Percentiles rank a stretch among this genome's conserved stretches.
Conservation (phyloP, 1,140 invertebrate genomes). For the Onthophagus taurus region DNA sequence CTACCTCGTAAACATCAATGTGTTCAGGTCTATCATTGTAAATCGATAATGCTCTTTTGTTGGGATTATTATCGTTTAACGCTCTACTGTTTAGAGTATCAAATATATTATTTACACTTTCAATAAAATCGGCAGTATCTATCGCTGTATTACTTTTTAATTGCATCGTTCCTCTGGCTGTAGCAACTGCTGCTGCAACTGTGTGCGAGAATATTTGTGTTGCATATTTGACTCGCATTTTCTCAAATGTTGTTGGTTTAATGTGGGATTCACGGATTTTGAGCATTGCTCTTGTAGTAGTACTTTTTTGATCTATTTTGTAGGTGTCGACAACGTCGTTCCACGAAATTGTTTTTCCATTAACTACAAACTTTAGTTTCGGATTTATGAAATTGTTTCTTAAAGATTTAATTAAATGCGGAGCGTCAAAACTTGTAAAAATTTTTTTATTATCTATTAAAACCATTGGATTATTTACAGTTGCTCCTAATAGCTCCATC, state of each 20-base stretch:
- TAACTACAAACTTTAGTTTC: slow-evolving; percentile 6
- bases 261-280: slow-evolving; percentile 28
- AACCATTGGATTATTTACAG: too few species aligned
- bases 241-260: slow-evolving; percentile 27
- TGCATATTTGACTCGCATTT: slow-evolving; percentile 30
- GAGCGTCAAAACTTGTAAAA: slow-evolving; percentile 24
- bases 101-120: too few species aligned
- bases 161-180: too few species aligned
- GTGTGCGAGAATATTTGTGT: slow-evolving; percentile 26
- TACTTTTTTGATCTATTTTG: slow-evolving; percentile 13
- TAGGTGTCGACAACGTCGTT: slow-evolving; percentile 5
- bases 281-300: slow-evolving; percentile 13
- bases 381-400: slow-evolving; percentile 22
- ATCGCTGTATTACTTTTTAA: too few species aligned
- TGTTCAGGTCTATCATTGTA: too few species aligned
- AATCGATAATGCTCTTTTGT: too few species aligned
- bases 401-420: slow-evolving; percentile 21
- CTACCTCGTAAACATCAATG: too few species aligned
- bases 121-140: too few species aligned
- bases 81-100: too few species aligned
- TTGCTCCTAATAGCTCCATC: too few species aligned
- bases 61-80: too few species aligned
- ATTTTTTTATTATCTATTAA: slow-evolving; percentile 16
- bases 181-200: slow-evolving; percentile 22
- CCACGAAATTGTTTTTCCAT: slow-evolving; percentile 1